Evolutionary conservation across 2,113 vertebrate genomes (phyloP).

Genomic region (Arenaria interpres): DNA sequence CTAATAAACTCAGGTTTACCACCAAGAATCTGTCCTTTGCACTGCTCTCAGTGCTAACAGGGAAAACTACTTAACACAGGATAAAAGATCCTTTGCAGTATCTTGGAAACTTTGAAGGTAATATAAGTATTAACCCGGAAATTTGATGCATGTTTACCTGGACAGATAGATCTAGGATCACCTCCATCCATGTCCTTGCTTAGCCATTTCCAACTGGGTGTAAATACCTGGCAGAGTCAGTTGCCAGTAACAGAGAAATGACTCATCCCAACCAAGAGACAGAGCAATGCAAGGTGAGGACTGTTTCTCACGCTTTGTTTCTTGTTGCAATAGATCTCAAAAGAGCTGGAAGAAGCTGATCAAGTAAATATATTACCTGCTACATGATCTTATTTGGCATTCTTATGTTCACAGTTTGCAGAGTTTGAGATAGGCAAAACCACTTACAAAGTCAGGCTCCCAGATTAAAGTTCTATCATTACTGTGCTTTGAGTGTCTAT

Average conservation of each 20-base stretch:
- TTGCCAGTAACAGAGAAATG: not conserved
- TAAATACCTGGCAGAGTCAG: not conserved
- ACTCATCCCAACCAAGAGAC: not conserved
- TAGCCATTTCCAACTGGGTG: not conserved
- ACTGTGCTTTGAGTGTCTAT: not conserved
- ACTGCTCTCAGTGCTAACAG: not conserved
- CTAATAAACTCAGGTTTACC: not conserved
- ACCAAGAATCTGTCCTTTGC: not conserved
- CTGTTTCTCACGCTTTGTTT: not conserved
- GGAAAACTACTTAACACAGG: not conserved
- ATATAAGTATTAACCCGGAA: not conserved
- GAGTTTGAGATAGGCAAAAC: not conserved
- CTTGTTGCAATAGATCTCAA: not conserved
- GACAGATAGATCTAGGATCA: not conserved
- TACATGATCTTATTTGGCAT: not conserved
- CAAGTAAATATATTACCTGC: not conserved
- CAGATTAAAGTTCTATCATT: not conserved
- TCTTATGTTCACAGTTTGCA: not conserved
- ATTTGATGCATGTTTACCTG: not conserved
- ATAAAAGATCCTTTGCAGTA: not conserved
- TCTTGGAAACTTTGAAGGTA: not conserved
- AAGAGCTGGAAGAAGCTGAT: not conserved
- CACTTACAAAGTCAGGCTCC: not conserved
- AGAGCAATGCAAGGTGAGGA: not conserved
- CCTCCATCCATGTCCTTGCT: not conserved